Base-by-base conservation (phyloP, 1,140 invertebrate species). In the Protaetia brevitarsis region DNA sequence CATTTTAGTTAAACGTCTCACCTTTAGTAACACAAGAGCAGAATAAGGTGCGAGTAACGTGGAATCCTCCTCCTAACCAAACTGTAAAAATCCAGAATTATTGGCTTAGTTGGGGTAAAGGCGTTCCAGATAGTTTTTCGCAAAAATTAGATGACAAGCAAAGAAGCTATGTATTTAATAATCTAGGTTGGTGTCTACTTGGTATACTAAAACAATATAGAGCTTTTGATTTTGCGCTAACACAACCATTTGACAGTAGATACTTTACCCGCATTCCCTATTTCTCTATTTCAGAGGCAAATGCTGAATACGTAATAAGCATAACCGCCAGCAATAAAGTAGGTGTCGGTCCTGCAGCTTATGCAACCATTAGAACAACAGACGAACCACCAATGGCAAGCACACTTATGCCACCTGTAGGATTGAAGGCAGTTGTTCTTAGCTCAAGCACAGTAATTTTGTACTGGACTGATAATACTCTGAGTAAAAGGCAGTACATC, bases 221-320 rank as follows among this genome's bases (percentile, higher is more conserved):
- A n/a, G n/a, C n/a, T n/a, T n/a, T n/a, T n/a, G n/a, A n/a, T n/a
- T n/a, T n/a, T n/a, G n/a, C n/a, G n/a, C n/a, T n/a, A n/a, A n/a
- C n/a, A 19, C 30, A 29, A 31, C 23, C 13, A 45, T 30, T 28
- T 19, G 6, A 2, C 27, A 13, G 29, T 56, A 56, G 37, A 26
- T 30, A 16, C 21, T 36, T 30, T 36, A 65, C 45, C 16, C 65
- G 21, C 63, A 59, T 37, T 37, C 60, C 13, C 5, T 63, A 7
- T 7, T 7, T 60, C 67, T 58, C 63, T 65, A 51, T 45, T 68
- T 65, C 66, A 63, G 94, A 96, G 74, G 86, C 96, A 1, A 91
- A 94, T 72, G 90, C 92, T 0, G 95, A 98, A 74, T 99, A 99
- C 82, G 96, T 99, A 3, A 92, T 99, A 65, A 95, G 94, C 26